Evolutionary conservation across 1,140 invertebrate genomes (phyloP), one percentile per base, ranked within the genome.

Genomic region (Halyomorpha halys): DNA sequence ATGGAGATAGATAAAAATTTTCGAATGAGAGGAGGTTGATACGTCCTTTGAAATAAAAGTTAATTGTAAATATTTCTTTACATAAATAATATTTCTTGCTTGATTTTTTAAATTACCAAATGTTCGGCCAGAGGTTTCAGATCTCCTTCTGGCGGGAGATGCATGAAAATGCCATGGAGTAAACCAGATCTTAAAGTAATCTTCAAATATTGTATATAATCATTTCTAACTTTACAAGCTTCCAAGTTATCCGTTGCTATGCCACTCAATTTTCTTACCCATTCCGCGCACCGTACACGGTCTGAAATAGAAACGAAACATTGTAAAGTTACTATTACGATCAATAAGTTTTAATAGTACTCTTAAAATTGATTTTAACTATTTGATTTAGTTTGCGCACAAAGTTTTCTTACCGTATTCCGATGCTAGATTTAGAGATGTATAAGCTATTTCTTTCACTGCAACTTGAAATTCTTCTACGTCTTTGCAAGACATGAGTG

Each of bases 211-310:
- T 79, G 78, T 16, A 74, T 73, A 66, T 79, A 79, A 63, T 78
- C 75, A 67, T 79, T 79, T 45, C 74, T 72, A 30, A 76, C 71
- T 72, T 76, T 76, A 1, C 70, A 70, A 11, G 71, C 67, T 67
- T 78, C 77, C 45, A 77, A 68, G 61, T 73, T 71, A 56, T 76
- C 73, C 19, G 75, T 72, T 3, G 74, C 67, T 53, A 79, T 67
- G 30, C 71, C 68, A 8, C 71, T 63, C 18, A 79, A 67, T 69
- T 76, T 75, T 65, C 76, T 69, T 0, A 71, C 68, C 77, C 78
- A 79, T 72, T 79, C 77, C 4, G 72, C 70, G 65, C 76, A 77
- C 68, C 76, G 68, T n/a, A 79, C 77, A 63, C 78, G 70, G 70
- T 79, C 78, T 79, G 44, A 62, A 60, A 65, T n/a, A 66, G 1